These are phyloP conservation scores for Luidia sarsii DNA, from an alignment of 53 echinoderm and acorn worm genomes.

Conservation along the genomic window DNA sequence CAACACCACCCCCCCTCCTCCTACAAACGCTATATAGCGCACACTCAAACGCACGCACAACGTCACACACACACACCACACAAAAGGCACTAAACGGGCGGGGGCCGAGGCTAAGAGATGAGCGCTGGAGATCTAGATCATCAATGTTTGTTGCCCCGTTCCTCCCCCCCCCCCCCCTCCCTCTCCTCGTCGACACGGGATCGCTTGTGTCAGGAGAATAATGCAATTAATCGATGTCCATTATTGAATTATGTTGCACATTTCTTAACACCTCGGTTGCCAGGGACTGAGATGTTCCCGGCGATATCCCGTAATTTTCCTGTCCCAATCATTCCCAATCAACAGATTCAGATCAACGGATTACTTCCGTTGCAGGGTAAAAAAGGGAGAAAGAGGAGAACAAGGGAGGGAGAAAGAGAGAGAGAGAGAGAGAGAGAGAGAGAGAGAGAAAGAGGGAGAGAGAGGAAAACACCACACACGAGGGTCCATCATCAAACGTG, in stretches of 20 bases:
- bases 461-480: too few relatives aligned
- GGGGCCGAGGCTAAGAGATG: slow-evolving; percentile 1
- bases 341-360: slow-evolving; percentile 39
- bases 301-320: slow-evolving; percentile 40
- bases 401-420: too few relatives aligned
- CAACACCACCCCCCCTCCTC: too few relatives aligned
- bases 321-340: slow-evolving; percentile 46
- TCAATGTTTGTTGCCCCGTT: slow-evolving; percentile 6
- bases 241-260: slow-evolving; percentile 57
- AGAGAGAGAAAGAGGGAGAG: neutral
- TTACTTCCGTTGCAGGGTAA: neutral
- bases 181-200: slow-evolving; percentile 36
- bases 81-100: too few relatives aligned
- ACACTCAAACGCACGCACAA: too few relatives aligned
- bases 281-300: slow-evolving; percentile 16
- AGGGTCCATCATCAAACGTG: slow-evolving; percentile 31
- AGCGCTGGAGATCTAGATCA: slow-evolving; percentile 25
- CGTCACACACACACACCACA: too few relatives aligned
- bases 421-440: neutral
- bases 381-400: neutral
- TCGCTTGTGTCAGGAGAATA: slow-evolving; percentile 50
- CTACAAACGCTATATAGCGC: too few relatives aligned
- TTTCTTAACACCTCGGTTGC: slow-evolving; percentile 53
- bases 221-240: slow-evolving; percentile 43
- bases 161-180: too few relatives aligned